A percentile compares a stretch with the other conserved stretches of the same genome.
phyloP scores from a whole-genome alignment of 64 coral and sea anemone genomes.

The Montipora cactus region DNA sequence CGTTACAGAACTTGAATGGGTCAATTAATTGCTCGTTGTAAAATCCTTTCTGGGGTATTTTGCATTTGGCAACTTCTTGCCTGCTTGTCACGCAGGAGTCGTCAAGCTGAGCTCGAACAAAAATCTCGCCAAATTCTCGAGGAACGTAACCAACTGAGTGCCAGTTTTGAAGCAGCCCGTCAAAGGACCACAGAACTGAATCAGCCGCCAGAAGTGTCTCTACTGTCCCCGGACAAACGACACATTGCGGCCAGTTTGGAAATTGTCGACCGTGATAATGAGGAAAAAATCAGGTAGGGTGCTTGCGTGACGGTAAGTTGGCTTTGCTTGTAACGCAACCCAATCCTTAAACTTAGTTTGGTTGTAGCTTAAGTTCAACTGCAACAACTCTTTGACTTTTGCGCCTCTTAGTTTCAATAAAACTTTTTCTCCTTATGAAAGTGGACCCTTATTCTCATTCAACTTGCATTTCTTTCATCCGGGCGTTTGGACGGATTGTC shows the following conservation, averaged over 20 bases:
- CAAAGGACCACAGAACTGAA: slow-evolving; percentile 77
- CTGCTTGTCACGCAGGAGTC: slow-evolving; percentile 46
- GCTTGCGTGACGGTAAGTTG: neutral
- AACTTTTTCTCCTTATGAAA: too few species aligned
- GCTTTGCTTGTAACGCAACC: slow-evolving; percentile 6
- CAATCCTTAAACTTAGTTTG: neutral
- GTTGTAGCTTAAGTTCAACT: neutral
- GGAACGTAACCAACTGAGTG: slow-evolving; percentile 84
- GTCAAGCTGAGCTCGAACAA: slow-evolving; percentile 83
- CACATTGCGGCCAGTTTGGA: slow-evolving; percentile 32
- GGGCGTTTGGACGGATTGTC: too few species aligned
- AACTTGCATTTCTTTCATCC: too few species aligned
- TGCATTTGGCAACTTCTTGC: neutral
- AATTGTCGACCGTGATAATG: neutral
- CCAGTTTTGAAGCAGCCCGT: slow-evolving; percentile 80
- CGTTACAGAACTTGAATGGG: neutral
- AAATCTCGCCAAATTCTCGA: slow-evolving; percentile 86
- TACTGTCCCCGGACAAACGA: slow-evolving; percentile 8
- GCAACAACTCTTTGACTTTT: neutral
- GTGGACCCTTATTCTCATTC: too few species aligned
- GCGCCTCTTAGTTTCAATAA: too few species aligned
- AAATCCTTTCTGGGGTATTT: fast-evolving
- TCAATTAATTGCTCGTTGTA: neutral
- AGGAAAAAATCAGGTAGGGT: neutral
- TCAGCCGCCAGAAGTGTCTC: slow-evolving; percentile 40